phyloP scores from a whole-genome alignment of 35 echinoderm and acorn worm genomes.

The Strongylocentrotus purpuratus region DNA sequence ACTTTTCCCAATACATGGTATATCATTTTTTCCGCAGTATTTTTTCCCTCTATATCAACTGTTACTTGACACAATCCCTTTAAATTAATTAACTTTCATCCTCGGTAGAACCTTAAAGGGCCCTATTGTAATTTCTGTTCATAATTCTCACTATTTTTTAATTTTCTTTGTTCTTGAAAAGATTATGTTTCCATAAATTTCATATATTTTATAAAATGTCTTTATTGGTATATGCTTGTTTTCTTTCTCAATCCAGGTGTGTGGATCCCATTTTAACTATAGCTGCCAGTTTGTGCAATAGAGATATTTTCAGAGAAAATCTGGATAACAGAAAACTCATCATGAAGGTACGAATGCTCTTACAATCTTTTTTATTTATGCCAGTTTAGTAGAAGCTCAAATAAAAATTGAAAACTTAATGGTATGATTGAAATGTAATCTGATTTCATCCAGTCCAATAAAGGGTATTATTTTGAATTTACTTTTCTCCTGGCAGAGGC shows the following conservation, averaged over 20 bases:
- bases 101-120: too few species aligned
- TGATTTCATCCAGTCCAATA: too few species aligned
- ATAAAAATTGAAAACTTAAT: background rate
- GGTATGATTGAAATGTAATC: too few species aligned
- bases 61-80: too few species aligned
- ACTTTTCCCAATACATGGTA: too few species aligned
- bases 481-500: too few species aligned
- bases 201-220: background rate
- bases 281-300: constrained; percentile 74
- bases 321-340: constrained; percentile 74
- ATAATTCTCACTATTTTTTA: too few species aligned
- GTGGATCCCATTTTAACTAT: constrained; percentile 79
- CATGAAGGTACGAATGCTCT: constrained; percentile 58
- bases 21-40: too few species aligned
- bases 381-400: background rate
- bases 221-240: background rate
- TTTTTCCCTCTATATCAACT: too few species aligned
- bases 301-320: constrained; percentile 65
- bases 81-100: too few species aligned
- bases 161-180: background rate
- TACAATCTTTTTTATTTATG: background rate
- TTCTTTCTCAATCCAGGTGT: constrained; percentile 66
- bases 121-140: too few species aligned
- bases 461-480: too few species aligned
- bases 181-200: background rate